A percentile compares a stretch with the other conserved stretches of the same genome.
Conservation (phyloP, 2,888 invertebrate species). For the Epistrophe grossulariae region DNA sequence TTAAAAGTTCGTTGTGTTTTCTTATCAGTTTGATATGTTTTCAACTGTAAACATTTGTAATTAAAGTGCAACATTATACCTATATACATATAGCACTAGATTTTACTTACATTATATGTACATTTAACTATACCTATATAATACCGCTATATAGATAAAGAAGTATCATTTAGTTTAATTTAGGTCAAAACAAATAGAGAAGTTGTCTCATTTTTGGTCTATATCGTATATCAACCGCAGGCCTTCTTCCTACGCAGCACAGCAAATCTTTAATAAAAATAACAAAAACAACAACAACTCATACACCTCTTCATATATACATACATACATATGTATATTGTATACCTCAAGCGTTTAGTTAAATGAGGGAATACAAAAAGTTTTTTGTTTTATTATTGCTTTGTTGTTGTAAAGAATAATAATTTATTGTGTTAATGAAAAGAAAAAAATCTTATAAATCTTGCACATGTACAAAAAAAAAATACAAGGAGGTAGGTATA, state of each 20-base stretch:
- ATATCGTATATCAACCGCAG: conserved; percentile 34
- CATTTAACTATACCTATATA: no score
- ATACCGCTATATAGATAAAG: not conserved
- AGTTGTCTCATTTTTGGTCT: conserved; percentile 22
- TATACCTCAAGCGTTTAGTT: conserved; percentile 17
- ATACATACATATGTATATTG: no score
- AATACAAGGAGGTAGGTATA: not conserved
- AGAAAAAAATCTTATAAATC: conserved; percentile 9
- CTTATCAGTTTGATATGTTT: conserved; percentile 29
- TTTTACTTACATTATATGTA: no score
- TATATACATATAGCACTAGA: not conserved
- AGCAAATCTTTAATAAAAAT: not conserved
- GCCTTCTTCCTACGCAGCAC: conserved; percentile 19
- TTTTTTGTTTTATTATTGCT: not conserved
- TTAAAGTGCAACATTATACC: conserved; percentile 8
- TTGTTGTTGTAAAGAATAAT: conserved; percentile 24
- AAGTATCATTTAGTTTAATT: conserved; percentile 5
- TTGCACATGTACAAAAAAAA: not conserved
- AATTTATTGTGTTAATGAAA: conserved; percentile 35
- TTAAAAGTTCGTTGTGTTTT: not conserved
- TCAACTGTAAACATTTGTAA: conserved; percentile 25
- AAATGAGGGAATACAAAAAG: conserved; percentile 13
- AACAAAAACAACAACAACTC: not conserved
- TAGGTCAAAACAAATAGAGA: conserved; percentile 27
- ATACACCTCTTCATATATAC: conserved; percentile 3